Conservation (phyloP, 2,888 invertebrate species). For the Sinohyriopsis cumingii region DNA sequence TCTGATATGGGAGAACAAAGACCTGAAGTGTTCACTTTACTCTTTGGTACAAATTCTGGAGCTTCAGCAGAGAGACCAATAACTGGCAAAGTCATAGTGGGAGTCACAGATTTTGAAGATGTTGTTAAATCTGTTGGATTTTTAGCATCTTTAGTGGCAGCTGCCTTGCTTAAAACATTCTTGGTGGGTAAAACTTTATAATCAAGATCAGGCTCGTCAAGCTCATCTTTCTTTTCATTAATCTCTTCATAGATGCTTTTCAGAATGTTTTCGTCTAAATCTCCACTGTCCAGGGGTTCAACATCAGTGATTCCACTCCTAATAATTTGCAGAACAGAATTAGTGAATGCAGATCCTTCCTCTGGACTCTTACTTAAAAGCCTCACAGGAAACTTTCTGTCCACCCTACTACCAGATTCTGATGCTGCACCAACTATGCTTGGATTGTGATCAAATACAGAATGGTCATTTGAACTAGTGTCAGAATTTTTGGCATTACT, state of each 20-base stretch:
- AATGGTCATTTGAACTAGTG: no score
- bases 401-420: constrained; percentile 14
- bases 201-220: no score
- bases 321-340: not conserved
- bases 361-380: constrained; percentile 29
- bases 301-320: not conserved
- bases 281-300: constrained; percentile 20
- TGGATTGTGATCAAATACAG: no score
- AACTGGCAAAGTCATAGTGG: constrained; percentile 34
- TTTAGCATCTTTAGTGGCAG: no score
- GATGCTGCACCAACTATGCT: not conserved
- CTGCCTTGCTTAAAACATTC: no score
- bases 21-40: constrained; percentile 10
- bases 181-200: no score
- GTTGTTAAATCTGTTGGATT: not conserved
- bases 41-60: constrained; percentile 38
- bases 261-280: constrained; percentile 35
- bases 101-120: constrained; percentile 15
- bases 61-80: constrained; percentile 41
- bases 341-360: constrained; percentile 3
- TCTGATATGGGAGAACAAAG: not conserved
- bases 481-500: no score
- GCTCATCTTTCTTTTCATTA: constrained; percentile 7
- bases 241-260: constrained; percentile 32
- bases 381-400: constrained; percentile 25